phyloP scores from a whole-genome alignment of 2,113 vertebrate species.

The Lonchura striata region DNA sequence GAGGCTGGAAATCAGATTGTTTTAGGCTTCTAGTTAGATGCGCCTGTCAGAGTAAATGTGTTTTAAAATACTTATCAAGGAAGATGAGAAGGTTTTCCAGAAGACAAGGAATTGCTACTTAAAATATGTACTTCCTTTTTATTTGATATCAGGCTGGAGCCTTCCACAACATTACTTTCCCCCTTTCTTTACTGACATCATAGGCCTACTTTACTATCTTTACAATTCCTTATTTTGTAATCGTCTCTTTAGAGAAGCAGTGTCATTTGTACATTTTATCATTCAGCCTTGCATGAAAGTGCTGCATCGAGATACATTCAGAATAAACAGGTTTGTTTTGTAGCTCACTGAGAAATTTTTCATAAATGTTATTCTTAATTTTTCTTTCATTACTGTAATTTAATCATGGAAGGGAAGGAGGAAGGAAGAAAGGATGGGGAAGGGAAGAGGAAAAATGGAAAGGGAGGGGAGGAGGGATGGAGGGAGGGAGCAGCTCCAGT shows the following conservation, averaged over 20 bases:
- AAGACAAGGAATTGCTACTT: not conserved
- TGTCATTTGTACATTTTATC: not conserved
- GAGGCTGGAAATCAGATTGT: not conserved
- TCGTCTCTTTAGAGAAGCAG: not conserved
- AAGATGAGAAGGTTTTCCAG: not conserved
- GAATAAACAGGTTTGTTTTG: not conserved
- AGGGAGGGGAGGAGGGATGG: too few species aligned
- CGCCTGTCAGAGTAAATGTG: not conserved
- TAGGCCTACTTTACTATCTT: not conserved
- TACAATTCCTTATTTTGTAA: not conserved
- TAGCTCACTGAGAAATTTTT: not conserved
- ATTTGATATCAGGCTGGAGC: not conserved
- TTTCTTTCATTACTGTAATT: not conserved
- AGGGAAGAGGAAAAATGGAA: not conserved
- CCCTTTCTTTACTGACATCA: not conserved
- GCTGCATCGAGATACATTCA: not conserved
- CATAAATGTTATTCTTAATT: not conserved
- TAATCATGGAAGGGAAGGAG: not conserved
- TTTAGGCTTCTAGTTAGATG: not conserved
- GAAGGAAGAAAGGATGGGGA: not conserved
- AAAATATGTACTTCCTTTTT: not conserved
- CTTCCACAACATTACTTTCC: not conserved
- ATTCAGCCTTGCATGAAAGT: not conserved
- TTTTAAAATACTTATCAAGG: slow-evolving; percentile 1
- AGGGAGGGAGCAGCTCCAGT: not conserved